A percentile compares a stretch with the other conserved stretches of the same genome.
Evolutionary conservation across 2,888 invertebrate genomes (phyloP).

Genomic region (Calameuta filiformis): DNA sequence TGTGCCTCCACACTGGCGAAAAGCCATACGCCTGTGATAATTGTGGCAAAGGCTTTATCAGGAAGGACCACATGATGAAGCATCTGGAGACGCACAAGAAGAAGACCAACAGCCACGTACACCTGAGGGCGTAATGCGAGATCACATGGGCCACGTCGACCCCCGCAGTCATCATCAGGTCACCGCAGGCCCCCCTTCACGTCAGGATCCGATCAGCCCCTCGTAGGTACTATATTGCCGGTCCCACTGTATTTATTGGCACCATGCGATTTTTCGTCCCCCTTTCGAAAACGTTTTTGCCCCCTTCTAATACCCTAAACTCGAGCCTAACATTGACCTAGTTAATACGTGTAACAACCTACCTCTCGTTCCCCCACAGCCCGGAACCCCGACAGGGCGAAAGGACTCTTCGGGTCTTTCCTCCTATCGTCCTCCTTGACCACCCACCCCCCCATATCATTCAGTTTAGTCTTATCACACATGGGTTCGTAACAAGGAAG

Average conservation of each 20-base stretch:
- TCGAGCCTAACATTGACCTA: neutral
- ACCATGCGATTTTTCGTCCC: neutral
- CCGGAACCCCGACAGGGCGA: neutral
- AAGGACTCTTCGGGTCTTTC: neutral
- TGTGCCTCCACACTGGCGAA: slow-evolving; percentile 87
- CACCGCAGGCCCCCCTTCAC: neutral
- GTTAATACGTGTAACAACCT: neutral
- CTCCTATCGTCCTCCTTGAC: neutral
- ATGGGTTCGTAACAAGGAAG: neutral
- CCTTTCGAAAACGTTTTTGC: slow-evolving; percentile 3
- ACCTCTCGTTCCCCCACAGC: neutral
- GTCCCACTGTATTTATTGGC: slow-evolving; percentile 19
- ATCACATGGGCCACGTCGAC: neutral
- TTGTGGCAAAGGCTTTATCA: slow-evolving; percentile 89
- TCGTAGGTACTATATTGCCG: neutral
- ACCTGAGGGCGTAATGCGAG: slow-evolving; percentile 49
- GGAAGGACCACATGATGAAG: slow-evolving; percentile 92
- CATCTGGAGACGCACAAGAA: slow-evolving; percentile 84
- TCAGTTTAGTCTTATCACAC: neutral
- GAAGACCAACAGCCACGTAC: slow-evolving; percentile 66
- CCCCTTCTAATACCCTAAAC: neutral
- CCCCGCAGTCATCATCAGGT: neutral
- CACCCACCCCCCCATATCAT: neutral
- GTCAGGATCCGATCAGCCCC: neutral
- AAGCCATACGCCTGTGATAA: slow-evolving; percentile 85